Percentiles rank a stretch among this genome's conserved stretches.
These are phyloP conservation scores for Fragum whitleyi DNA, from an alignment of 2,888 invertebrate species.

Conservation along the genomic window DNA sequence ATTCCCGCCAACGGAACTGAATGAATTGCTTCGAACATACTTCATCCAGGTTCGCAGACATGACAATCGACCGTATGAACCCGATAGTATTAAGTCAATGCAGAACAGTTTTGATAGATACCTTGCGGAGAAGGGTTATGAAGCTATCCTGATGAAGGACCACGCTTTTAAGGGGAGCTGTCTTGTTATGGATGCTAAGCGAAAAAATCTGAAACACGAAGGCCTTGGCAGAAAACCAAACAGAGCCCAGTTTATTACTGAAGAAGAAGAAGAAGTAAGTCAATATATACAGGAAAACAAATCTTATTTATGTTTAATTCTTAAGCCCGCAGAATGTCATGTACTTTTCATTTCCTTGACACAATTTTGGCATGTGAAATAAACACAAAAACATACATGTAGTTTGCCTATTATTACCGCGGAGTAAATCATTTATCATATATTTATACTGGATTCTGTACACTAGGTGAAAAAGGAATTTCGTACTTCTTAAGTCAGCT, in stretches of 20 bases:
- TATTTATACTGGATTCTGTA: too few species aligned
- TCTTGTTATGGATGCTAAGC: conserved; percentile 16
- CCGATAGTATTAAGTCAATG: conserved; percentile 21
- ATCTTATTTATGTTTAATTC: neutral
- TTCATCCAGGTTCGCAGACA: conserved; percentile 4
- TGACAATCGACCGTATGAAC: neutral
- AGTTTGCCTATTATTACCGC: too few species aligned
- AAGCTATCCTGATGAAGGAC: neutral
- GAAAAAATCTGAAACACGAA: conserved; percentile 23
- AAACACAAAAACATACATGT: too few species aligned
- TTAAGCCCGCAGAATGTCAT: too few species aligned
- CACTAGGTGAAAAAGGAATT: too few species aligned
- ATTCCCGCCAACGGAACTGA: conserved; percentile 12
- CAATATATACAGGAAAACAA: neutral
- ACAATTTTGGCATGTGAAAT: too few species aligned
- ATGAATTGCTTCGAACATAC: too few species aligned
- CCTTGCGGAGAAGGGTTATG: conserved; percentile 16
- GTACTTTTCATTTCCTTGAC: too few species aligned
- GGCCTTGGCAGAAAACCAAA: too few species aligned
- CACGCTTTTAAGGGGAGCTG: conserved; percentile 20
- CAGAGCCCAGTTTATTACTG: too few species aligned
- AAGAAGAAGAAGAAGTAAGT: conserved; percentile 16
- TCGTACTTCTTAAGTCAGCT: too few species aligned
- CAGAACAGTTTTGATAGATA: conserved; percentile 28
- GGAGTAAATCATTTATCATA: too few species aligned